Percentiles rank a stretch among this genome's conserved stretches.
Evolutionary conservation across 2,888 invertebrate genomes (phyloP).

Genomic region (Mantis religiosa): DNA sequence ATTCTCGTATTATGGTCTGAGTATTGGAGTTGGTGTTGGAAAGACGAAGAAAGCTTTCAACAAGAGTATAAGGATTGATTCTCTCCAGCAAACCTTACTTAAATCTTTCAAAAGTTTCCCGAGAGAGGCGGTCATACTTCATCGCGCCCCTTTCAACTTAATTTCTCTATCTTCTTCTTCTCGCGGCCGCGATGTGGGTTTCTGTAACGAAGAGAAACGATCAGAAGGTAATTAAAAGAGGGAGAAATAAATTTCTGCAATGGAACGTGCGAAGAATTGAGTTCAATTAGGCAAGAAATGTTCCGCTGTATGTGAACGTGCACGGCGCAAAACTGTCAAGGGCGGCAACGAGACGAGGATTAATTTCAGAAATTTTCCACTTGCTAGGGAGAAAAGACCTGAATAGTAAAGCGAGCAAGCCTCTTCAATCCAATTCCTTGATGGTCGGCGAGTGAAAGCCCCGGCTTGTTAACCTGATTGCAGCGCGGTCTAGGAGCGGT

Average conservation of each 20-base stretch:
- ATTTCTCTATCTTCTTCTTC: not conserved
- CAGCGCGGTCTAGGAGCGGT: not conserved
- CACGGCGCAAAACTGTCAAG: not conserved
- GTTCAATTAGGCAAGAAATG: not conserved
- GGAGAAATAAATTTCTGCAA: conserved; percentile 16
- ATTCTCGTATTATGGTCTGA: too few relatives aligned
- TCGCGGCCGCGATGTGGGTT: not conserved
- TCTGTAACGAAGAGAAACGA: conserved; percentile 14
- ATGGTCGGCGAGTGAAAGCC: not conserved
- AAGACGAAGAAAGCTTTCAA: too few relatives aligned
- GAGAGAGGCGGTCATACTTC: not conserved
- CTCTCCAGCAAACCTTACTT: not conserved
- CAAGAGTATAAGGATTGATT: too few relatives aligned
- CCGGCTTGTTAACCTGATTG: not conserved
- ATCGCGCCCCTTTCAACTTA: not conserved
- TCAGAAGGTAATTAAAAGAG: conserved; percentile 18
- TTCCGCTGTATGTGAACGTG: not conserved
- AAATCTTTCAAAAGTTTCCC: not conserved
- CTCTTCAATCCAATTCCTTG: not conserved
- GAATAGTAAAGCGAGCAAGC: not conserved
- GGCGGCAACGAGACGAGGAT: not conserved
- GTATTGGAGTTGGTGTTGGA: too few relatives aligned
- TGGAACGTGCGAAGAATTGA: conserved; percentile 15
- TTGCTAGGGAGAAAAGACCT: not conserved
- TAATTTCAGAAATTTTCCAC: not conserved